A percentile compares a stretch with the other conserved stretches of the same genome.
Evolutionary conservation across 2,888 invertebrate species (phyloP).

Genomic region (Hypena proboscidalis): DNA sequence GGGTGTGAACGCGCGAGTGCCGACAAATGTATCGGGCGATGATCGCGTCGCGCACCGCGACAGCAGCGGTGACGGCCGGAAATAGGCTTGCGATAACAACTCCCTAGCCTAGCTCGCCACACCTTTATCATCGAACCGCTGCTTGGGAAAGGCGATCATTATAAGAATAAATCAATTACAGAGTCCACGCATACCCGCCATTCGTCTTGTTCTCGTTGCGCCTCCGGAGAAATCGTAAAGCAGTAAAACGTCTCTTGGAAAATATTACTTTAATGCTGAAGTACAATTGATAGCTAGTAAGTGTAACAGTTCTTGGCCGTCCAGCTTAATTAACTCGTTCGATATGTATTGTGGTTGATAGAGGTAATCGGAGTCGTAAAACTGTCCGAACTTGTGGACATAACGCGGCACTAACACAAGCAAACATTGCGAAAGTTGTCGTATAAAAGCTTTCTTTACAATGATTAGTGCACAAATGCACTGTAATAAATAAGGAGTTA

Average conservation of each 20-base stretch:
- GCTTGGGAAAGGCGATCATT: conserved; percentile 79
- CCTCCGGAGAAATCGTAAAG: conserved; percentile 55
- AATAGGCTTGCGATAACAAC: conserved; percentile 81
- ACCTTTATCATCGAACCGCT: conserved; percentile 74
- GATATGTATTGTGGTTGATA: conserved; percentile 56
- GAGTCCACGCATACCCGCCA: conserved; percentile 51
- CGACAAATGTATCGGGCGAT: conserved; percentile 83
- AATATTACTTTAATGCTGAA: conserved; percentile 47
- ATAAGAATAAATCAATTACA: conserved; percentile 78
- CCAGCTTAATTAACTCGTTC: conserved; percentile 57
- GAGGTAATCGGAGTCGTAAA: conserved; percentile 58
- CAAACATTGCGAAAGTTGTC: not conserved
- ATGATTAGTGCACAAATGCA: too few relatives aligned
- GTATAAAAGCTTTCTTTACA: too few relatives aligned
- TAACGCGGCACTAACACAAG: conserved; percentile 9
- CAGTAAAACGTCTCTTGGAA: conserved; percentile 49
- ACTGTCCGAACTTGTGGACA: conserved; percentile 39
- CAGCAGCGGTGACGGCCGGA: conserved; percentile 81
- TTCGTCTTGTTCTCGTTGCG: conserved; percentile 51
- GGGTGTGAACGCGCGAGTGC: conserved; percentile 53
- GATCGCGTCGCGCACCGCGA: conserved; percentile 71
- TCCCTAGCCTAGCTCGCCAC: conserved; percentile 72
- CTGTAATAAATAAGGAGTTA: too few relatives aligned
- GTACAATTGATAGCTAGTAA: conserved; percentile 45
- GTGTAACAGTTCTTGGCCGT: conserved; percentile 40